Evolutionary conservation across 1,140 invertebrate species (phyloP).

Genomic region (Penaeus vannamei): DNA sequence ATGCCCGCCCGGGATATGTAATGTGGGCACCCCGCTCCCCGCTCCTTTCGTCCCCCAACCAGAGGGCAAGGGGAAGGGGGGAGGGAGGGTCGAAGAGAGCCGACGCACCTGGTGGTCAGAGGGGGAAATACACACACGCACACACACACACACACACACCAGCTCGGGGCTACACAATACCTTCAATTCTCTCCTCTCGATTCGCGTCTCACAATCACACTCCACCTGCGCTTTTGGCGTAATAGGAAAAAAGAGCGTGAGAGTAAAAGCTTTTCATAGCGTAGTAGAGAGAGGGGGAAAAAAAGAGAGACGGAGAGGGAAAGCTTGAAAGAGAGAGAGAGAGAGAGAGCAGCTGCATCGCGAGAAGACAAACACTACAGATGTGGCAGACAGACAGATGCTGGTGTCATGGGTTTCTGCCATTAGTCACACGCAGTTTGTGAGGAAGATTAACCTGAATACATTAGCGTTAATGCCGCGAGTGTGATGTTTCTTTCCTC

Average conservation of each 20-base stretch:
- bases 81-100: not conserved
- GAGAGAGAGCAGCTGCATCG: too few relatives aligned
- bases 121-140: not conserved
- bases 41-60: too few relatives aligned
- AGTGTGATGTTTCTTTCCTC: too few relatives aligned
- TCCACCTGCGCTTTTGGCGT: slow-evolving; percentile 28
- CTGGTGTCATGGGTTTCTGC: too few relatives aligned
- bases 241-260: slow-evolving; percentile 25
- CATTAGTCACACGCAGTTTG: too few relatives aligned
- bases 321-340: too few relatives aligned
- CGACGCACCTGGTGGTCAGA: slow-evolving; percentile 36
- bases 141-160: slow-evolving; percentile 17
- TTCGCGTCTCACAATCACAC: slow-evolving; percentile 48
- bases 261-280: slow-evolving; percentile 25
- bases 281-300: slow-evolving; percentile 1
- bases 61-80: not conserved
- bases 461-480: too few relatives aligned
- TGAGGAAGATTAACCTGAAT: too few relatives aligned
- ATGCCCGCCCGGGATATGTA: too few relatives aligned
- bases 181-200: slow-evolving; percentile 29
- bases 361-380: too few relatives aligned
- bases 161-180: slow-evolving; percentile 38
- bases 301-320: not conserved
- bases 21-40: too few relatives aligned
- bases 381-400: too few relatives aligned